Conservation (phyloP, 2,113 vertebrate genomes). For the Chionomys nivalis region DNA sequence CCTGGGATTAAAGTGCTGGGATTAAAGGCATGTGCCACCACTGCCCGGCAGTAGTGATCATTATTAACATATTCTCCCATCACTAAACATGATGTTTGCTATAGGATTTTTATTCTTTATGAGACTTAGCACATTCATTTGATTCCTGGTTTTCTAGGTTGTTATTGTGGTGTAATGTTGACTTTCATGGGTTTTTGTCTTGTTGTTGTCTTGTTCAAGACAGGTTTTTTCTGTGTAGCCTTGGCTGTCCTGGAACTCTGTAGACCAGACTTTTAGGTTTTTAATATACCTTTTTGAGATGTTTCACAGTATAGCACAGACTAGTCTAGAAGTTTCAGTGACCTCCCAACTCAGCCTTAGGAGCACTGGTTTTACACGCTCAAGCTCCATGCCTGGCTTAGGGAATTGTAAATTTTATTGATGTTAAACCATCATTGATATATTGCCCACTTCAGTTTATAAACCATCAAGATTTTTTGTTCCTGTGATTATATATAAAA, state of each 20-base stretch:
- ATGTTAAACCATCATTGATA: not conserved
- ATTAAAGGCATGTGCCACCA: no score
- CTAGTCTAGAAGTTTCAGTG: not conserved
- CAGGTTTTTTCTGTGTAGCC: no score
- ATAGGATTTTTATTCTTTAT: not conserved
- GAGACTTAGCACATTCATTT: not conserved
- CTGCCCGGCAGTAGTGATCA: no score
- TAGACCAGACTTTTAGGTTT: conserved; percentile 27
- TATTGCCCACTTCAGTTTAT: not conserved
- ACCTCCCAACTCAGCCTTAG: not conserved
- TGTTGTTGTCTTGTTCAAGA: not conserved
- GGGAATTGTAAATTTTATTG: not conserved
- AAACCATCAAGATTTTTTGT: not conserved
- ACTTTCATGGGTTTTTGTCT: not conserved
- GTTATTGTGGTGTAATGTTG: not conserved
- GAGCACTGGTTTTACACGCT: not conserved
- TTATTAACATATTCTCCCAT: not conserved
- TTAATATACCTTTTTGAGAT: conserved; percentile 27
- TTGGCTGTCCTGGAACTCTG: no score
- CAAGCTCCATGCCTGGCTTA: not conserved
- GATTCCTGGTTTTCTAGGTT: conserved; percentile 43
- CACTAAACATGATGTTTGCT: conserved; percentile 29
- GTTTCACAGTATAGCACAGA: not conserved
- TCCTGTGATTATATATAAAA: conserved; percentile 28
- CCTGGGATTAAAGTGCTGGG: no score